Percentiles rank a stretch among this genome's conserved stretches.
Conservation (phyloP, 2,113 vertebrate genomes). For the Xiphophorus maculatus region DNA sequence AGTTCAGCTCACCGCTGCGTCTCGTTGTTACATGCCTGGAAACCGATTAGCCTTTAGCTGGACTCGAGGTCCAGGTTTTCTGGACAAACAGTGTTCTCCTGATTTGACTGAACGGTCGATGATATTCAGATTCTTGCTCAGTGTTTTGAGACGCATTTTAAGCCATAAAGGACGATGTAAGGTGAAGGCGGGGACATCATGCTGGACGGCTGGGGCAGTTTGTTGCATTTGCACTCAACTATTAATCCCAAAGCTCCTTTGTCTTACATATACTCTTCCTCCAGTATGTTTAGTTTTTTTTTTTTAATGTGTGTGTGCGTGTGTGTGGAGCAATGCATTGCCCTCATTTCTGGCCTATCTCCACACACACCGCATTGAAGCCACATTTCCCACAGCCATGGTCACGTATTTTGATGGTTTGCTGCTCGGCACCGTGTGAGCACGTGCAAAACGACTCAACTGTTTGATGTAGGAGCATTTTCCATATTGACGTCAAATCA, state of each 20-base stretch:
- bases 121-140: conserved; percentile 52
- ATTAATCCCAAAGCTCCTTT: conserved; percentile 41
- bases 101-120: conserved; percentile 12
- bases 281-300: neutral
- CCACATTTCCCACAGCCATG: conserved; percentile 36
- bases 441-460: conserved; percentile 2
- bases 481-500: conserved; percentile 35
- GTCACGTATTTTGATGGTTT: conserved; percentile 12
- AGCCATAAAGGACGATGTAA: conserved; percentile 71
- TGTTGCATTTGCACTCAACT: conserved; percentile 23
- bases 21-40: neutral
- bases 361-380: conserved; percentile 54
- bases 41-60: neutral
- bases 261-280: conserved; percentile 3
- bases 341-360: conserved; percentile 41
- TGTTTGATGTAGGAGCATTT: neutral
- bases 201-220: conserved; percentile 8
- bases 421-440: conserved; percentile 23
- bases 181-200: conserved; percentile 30
- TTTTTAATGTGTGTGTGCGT: neutral
- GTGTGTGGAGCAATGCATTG: conserved; percentile 47
- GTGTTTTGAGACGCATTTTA: conserved; percentile 48
- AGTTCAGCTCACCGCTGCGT: too few species aligned
- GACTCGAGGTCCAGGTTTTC: too few species aligned
- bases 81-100: conserved; percentile 7